Conservation (phyloP, 2,888 invertebrate species). For the Cabera pusaria region DNA sequence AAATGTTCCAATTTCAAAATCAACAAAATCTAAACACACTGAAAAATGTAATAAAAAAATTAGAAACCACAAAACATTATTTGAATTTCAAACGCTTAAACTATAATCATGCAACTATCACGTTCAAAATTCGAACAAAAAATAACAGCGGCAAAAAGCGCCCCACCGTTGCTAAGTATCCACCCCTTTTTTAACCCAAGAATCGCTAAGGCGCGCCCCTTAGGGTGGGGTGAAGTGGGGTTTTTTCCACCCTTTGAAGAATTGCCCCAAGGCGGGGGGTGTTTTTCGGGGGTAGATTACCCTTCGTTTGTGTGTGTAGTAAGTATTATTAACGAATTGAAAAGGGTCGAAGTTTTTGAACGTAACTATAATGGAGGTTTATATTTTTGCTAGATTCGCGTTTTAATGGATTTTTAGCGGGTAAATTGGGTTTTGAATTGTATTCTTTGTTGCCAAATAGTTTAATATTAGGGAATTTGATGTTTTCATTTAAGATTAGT, state of each 20-base stretch:
- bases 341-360: conserved; percentile 76
- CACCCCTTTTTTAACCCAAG: conserved; percentile 82
- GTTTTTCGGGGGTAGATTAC: conserved; percentile 52
- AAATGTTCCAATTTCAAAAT: too few species aligned
- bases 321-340: conserved; percentile 74
- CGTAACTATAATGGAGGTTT: conserved; percentile 40
- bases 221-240: conserved; percentile 46
- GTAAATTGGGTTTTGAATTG: conserved; percentile 4
- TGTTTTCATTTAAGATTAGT: conserved; percentile 1
- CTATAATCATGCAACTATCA: too few species aligned
- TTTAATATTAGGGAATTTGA: not conserved
- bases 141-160: conserved; percentile 45
- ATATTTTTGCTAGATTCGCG: conserved; percentile 31
- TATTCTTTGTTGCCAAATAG: conserved; percentile 1
- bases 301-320: conserved; percentile 57
- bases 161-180: conserved; percentile 74
- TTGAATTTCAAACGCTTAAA: too few species aligned
- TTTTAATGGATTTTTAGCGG: conserved; percentile 10
- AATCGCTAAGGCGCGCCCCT: conserved; percentile 75
- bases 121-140: conserved; percentile 55
- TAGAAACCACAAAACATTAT: too few species aligned
- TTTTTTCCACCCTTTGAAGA: conserved; percentile 83
- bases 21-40: too few species aligned
- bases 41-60: not conserved
- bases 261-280: conserved; percentile 78